These are phyloP conservation scores for Muscina levida DNA, from an alignment of 2,888 invertebrate genomes.

Conservation along the genomic window DNA sequence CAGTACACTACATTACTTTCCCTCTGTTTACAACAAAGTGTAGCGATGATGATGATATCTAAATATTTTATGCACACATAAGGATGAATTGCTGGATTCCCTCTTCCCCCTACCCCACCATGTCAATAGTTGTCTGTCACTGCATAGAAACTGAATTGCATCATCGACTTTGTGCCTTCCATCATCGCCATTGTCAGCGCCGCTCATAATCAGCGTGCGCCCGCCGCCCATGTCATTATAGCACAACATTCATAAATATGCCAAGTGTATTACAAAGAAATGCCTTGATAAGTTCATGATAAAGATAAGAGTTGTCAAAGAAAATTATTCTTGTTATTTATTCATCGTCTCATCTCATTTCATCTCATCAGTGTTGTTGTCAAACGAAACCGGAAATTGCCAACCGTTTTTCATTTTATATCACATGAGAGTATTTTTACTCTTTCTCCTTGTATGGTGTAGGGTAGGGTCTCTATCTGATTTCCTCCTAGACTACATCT, in stretches of 20 bases:
- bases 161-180: not conserved
- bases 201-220: not conserved
- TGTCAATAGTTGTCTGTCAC: conserved; percentile 23
- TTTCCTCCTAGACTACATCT: too few species aligned
- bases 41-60: too few species aligned
- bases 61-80: not conserved
- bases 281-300: conserved; percentile 18
- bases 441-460: too few species aligned
- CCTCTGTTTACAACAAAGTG: too few species aligned
- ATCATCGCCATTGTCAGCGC: conserved; percentile 4
- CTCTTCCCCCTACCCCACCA: not conserved
- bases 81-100: not conserved
- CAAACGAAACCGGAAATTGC: conserved; percentile 17
- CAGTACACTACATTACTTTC: too few species aligned
- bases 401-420: not conserved
- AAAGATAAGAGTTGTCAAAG: conserved; percentile 18
- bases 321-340: conserved; percentile 35
- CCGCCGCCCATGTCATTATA: not conserved
- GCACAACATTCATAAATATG: not conserved
- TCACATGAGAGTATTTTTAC: too few species aligned
- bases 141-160: conserved; percentile 28
- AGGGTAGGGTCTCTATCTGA: too few species aligned
- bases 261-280: not conserved
- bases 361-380: conserved; percentile 1
- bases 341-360: not conserved